phyloP scores from a whole-genome alignment of 2,113 vertebrate genomes.

The Terrapene triunguis region DNA sequence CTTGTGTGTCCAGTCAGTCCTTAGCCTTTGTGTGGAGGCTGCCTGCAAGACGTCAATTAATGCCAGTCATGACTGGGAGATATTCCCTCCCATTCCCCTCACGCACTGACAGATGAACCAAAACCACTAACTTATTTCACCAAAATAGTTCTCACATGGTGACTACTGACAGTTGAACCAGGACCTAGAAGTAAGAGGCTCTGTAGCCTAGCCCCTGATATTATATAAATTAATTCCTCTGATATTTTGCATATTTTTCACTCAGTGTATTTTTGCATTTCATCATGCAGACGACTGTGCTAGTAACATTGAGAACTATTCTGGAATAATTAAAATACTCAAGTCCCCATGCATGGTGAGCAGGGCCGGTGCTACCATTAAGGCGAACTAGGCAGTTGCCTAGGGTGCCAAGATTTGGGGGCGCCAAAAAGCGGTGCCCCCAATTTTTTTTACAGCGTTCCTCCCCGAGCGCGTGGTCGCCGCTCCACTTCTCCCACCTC shows the following conservation, averaged over 20 bases:
- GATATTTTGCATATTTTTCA: neutral
- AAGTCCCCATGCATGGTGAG: rapidly evolving
- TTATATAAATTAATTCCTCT: neutral
- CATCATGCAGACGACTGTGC: neutral
- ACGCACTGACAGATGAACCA: rapidly evolving
- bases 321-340: neutral
- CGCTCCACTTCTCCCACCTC: no score
- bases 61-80: rapidly evolving
- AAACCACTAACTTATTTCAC: neutral
- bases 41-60: rapidly evolving
- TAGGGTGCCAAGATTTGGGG: no score
- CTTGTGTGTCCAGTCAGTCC: neutral
- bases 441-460: no score
- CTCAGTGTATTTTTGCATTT: neutral
- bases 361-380: no score
- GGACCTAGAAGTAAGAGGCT: neutral
- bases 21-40: neutral
- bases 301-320: neutral
- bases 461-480: no score
- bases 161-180: neutral
- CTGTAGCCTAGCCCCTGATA: neutral
- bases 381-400: no score
- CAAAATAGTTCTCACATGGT: neutral
- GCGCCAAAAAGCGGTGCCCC: no score
- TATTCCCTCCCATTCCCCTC: neutral